phyloP scores from a whole-genome alignment of 2,113 vertebrate genomes.

The Todiramphus saurophagus region DNA sequence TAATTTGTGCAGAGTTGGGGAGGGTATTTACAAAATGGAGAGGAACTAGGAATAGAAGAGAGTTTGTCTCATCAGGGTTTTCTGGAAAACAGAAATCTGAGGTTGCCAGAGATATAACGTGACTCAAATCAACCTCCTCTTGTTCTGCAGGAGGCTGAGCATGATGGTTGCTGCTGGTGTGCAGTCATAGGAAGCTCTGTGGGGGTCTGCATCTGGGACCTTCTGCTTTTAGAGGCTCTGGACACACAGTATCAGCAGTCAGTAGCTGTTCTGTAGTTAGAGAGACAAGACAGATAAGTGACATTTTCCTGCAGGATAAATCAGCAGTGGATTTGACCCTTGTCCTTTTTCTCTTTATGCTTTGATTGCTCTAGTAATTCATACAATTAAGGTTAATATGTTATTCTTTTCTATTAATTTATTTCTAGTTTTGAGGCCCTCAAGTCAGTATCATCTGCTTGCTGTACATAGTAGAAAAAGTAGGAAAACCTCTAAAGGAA shows the following conservation, averaged over 20 bases:
- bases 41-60: background rate
- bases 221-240: background rate
- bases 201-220: background rate
- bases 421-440: background rate
- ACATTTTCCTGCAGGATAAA: background rate
- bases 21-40: background rate
- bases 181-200: fast-evolving
- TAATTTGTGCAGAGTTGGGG: background rate
- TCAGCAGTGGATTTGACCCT: background rate
- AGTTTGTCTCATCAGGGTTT: background rate
- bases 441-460: background rate
- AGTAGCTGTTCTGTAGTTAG: background rate
- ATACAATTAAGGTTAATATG: background rate
- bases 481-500: background rate
- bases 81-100: background rate
- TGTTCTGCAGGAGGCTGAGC: background rate
- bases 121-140: background rate
- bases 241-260: fast-evolving
- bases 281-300: background rate
- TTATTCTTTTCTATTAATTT: background rate
- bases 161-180: background rate
- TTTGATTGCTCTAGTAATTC: background rate
- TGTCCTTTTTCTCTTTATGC: background rate
- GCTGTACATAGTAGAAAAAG: background rate
- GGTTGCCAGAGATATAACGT: background rate